Conservation (phyloP, 2,797 vertebrate genomes). For the Pangasius larnaudii region DNA sequence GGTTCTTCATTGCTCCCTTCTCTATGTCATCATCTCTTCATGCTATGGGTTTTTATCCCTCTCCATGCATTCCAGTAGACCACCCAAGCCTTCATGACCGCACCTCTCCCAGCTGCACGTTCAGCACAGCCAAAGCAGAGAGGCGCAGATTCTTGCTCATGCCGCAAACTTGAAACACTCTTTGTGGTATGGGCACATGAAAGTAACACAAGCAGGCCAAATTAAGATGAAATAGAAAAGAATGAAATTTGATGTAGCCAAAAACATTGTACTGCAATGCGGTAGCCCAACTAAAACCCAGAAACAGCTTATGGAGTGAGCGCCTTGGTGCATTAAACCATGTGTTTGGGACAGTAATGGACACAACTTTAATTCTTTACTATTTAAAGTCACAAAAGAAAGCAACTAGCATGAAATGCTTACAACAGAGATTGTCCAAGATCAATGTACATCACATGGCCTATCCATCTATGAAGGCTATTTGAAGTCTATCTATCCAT, state of each 20-base stretch:
- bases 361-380: not conserved
- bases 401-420: not conserved
- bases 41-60: conserved; percentile 42
- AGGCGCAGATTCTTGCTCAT: conserved; percentile 69
- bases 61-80: conserved; percentile 63
- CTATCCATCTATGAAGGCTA: not conserved
- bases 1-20: conserved; percentile 37
- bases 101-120: conserved; percentile 70
- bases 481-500: not conserved
- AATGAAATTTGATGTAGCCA: conserved; percentile 40
- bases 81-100: conserved; percentile 74
- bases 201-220: conserved; percentile 59
- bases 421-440: no score
- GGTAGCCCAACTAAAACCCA: conserved; percentile 40
- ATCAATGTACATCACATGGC: not conserved
- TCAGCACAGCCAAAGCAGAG: conserved; percentile 64
- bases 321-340: not conserved
- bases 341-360: not conserved
- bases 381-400: not conserved
- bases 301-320: conserved; percentile 15
- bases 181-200: conserved; percentile 66
- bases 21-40: conserved; percentile 39
- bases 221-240: conserved; percentile 48
- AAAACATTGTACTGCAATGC: conserved; percentile 34
- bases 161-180: conserved; percentile 74